Base-by-base conservation (phyloP, 2,888 invertebrate genomes). In the Drosophila bunnanda region DNA sequence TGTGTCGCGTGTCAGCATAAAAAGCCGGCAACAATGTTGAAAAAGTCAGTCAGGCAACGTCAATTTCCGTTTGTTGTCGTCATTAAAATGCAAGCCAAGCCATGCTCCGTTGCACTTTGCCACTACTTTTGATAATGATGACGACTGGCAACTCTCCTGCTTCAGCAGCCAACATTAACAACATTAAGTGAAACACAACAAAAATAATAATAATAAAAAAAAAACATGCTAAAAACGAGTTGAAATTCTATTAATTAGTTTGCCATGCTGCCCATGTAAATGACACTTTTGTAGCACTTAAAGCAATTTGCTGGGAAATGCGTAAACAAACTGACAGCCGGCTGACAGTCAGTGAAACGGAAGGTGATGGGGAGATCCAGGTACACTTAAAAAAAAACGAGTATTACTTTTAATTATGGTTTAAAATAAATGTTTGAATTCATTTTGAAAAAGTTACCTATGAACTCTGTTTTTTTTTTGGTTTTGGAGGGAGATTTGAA, bases 1-100 rank as follows among this genome's bases (percentile, higher is more conserved):
- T 58, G 72, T 66, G 84, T 87, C 83, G 88, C 88, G 86, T 88
- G 85, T 85, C 80, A 76, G 55, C 55, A 83, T 83, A 72, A 86
- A 82, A 83, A 71, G 52, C 57, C 30, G 58, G 78, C 88, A 76
- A 85, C 86, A 82, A 58, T 88, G 83, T 85, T 76, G 71, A 53
- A 67, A 61, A 71, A 77, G 85, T 88, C 85, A 80, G 66, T 64
- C 52, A 43, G 76, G 78, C 85, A 78, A 78, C 85, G 69, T 87
- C 85, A 82, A 84, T 85, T 83, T 83, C 88, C 85, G 85, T 78
- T 83, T 82, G 82, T 83, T 75, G 82, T 75, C 85, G 76, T 87
- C 83, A 83, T 83, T 83, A 83, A 87, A 87, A 87, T 74, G 70
- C 82, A 76, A 77, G 74, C 69, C 69, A 30, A 52, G 65, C 68